Evolutionary conservation across 1,140 invertebrate species (phyloP).

Genomic region (Hermatobates lingyangjiaoensis): DNA sequence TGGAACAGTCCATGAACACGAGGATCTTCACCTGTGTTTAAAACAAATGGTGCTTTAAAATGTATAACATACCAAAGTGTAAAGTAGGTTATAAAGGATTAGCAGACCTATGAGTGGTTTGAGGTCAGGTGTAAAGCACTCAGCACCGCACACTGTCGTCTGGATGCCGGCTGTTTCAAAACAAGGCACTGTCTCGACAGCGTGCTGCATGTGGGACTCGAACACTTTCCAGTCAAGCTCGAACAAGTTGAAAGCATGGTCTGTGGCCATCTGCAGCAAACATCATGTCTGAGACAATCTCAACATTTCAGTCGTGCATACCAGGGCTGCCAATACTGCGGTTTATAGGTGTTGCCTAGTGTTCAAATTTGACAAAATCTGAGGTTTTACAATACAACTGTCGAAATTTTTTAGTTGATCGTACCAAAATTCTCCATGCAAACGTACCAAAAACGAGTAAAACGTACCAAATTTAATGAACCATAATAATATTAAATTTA

Average conservation of each 20-base stretch:
- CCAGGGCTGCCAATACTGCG: no score
- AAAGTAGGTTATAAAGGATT: background rate
- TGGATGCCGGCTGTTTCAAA: conserved; percentile 57
- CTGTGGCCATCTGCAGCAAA: conserved; percentile 36
- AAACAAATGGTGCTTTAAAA: background rate
- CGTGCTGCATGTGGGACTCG: conserved; percentile 48
- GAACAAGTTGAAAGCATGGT: conserved; percentile 64
- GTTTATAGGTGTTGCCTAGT: no score
- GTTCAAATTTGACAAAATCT: no score
- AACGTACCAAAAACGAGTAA: no score
- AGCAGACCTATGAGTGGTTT: conserved; percentile 54
- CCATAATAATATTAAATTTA: no score
- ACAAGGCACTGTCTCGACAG: conserved; percentile 48
- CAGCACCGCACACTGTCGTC: conserved; percentile 64
- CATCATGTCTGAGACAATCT: no score
- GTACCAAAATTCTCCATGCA: no score
- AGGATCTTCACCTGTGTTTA: conserved; percentile 29
- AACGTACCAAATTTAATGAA: no score
- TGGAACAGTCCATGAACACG: conserved; percentile 48
- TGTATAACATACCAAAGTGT: background rate
- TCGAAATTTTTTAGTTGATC: no score
- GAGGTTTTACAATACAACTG: no score
- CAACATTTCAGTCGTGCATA: no score
- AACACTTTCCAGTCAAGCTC: conserved; percentile 75
- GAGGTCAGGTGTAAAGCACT: conserved; percentile 79